Base-by-base conservation (phyloP, 2,797 vertebrate genomes). In the Prunella strophiata region DNA sequence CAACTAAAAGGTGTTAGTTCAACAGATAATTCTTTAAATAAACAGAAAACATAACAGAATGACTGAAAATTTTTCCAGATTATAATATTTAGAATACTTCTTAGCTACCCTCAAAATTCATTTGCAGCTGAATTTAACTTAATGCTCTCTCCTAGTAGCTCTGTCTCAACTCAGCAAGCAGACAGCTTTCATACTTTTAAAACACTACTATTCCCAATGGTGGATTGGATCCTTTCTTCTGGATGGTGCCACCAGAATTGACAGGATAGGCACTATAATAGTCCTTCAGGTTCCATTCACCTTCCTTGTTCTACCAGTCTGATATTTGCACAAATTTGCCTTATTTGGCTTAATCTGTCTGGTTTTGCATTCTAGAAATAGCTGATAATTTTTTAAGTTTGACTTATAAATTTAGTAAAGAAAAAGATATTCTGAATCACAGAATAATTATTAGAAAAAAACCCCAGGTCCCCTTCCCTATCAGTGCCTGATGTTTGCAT, bases 401-500 rank as follows among this genome's bases (percentile, higher is more conserved):
- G 20, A 67, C 2, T 77, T 83, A 43, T 0, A 55, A 23, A 5
- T 77, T 74, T 71, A 72, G 25, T 34, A 34, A 67, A 15, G 30
- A 48, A 85, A 70, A 78, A 75, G 4, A 23, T 66, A n/a, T 79
- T 80, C 43, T 62, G 52, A 83, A 80, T 18, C 7, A 63, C 45
- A 38, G 43, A 61, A 59, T 20, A 59, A 67, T 32, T 63, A 81
- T 26, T 15, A 7, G 17, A 6, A 16, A 32, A 52, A 32, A 23
- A 0, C 2, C 3, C 29, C 27, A 7, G 5, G 5, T 12, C 1
- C 5, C 1, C 2, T 5, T 0, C 0, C 13, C 3, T 40, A n/a
- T 63, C 32, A 77, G 7, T 71, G 7, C 4, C 22, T 66, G 71
- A 55, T 73, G 25, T 76, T 76, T 66, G 6, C 48, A 88, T 80